Conservation (phyloP, 2,797 vertebrate species). For the Cossypha heuglini region DNA sequence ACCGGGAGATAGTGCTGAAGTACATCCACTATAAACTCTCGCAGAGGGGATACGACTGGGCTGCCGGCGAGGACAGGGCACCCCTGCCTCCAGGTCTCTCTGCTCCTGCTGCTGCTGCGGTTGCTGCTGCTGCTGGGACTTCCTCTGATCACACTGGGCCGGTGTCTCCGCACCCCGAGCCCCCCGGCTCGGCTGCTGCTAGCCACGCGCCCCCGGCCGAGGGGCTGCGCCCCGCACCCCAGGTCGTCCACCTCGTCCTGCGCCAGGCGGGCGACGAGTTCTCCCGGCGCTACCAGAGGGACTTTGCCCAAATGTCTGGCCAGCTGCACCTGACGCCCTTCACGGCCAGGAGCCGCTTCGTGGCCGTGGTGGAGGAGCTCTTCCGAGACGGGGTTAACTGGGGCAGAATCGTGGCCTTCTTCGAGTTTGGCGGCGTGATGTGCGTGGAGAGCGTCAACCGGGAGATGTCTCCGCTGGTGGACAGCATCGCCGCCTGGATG, state of each 20-base stretch:
- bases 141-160: constrained; percentile 52
- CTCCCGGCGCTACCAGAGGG: constrained; percentile 88
- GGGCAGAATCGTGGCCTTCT: constrained; percentile 98
- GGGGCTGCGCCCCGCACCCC: constrained; percentile 64
- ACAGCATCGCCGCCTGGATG: constrained; percentile 95
- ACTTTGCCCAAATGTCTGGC: constrained; percentile 93
- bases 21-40: constrained; percentile 96
- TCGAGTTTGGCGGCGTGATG: constrained; percentile 95
- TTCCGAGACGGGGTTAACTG: constrained; percentile 98
- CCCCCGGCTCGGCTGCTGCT: constrained; percentile 61
- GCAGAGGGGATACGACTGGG: constrained; percentile 90
- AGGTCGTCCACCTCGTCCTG: constrained; percentile 85
- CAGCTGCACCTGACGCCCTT: constrained; percentile 90
- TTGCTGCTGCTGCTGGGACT: constrained; percentile 67
- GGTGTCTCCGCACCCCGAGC: constrained; percentile 54
- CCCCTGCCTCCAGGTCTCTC: constrained; percentile 12
- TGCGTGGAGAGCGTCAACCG: constrained; percentile 92
- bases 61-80: constrained; percentile 68
- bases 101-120: constrained; percentile 40
- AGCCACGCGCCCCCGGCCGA: constrained; percentile 23
- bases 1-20: constrained; percentile 91
- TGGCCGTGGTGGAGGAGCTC: constrained; percentile 94
- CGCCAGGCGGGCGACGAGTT: constrained; percentile 94
- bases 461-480: constrained; percentile 90
- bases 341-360: constrained; percentile 88